These are phyloP conservation scores for Mythimna lalbum DNA, from an alignment of 2,888 invertebrate genomes.

Conservation along the genomic window DNA sequence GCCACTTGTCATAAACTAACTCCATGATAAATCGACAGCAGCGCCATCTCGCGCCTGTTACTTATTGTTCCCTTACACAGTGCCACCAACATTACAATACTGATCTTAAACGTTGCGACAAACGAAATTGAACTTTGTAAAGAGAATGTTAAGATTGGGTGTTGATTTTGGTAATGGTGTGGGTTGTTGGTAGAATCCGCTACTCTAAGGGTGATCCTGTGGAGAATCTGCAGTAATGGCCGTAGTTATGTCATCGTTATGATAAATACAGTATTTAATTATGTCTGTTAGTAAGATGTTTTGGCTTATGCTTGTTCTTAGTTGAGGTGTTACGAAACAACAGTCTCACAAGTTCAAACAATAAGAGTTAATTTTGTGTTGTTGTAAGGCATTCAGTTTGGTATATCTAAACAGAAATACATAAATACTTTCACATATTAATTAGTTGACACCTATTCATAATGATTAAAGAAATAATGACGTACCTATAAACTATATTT, in stretches of 20 bases:
- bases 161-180: not conserved
- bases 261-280: conserved; percentile 85
- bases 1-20: conserved; percentile 88
- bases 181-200: conserved; percentile 49
- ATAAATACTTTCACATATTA: not conserved
- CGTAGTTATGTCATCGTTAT: conserved; percentile 82
- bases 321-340: not conserved
- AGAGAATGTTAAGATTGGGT: not conserved
- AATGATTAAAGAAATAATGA: too few species aligned
- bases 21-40: conserved; percentile 85
- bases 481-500: not conserved
- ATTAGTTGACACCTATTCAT: too few species aligned
- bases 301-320: conserved; percentile 34
- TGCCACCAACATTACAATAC: conserved; percentile 34
- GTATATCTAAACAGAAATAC: not conserved
- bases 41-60: conserved; percentile 84
- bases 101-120: conserved; percentile 11
- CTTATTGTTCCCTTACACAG: conserved; percentile 87
- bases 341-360: conserved; percentile 4
- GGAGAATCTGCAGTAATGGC: conserved; percentile 77
- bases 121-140: conserved; percentile 54
- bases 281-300: conserved; percentile 72
- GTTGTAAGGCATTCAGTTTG: not conserved
- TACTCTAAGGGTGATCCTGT: conserved; percentile 76
- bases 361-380: not conserved